Evolutionary conservation across 2,888 invertebrate genomes (phyloP), one percentile per base, ranked within the genome.

Genomic region (Oscheius sp.): DNA sequence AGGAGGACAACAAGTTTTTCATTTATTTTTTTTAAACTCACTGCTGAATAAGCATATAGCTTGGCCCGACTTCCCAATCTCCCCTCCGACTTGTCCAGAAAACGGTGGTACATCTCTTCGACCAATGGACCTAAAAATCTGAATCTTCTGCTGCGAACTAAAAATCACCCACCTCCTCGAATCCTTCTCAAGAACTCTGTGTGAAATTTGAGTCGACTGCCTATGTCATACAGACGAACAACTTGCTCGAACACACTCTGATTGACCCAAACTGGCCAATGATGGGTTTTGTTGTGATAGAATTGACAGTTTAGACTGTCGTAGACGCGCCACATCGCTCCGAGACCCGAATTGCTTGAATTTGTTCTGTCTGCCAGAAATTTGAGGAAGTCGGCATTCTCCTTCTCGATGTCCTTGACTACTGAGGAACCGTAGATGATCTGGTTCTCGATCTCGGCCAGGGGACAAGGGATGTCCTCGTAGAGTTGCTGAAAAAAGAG

Each of bases 11-110:
- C 21, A n/a, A 53, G n/a, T n/a, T 53, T 53, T 53, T 53, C 53
- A 53, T 53, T 21, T 21, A 3, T 42, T 42, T 42, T 42, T 42
- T 42, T 42, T 11, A 1, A 59, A 74, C 76, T 59, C 70, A 86
- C 86, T 35, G 87, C 88, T 0, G 88, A 88, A 59, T 88, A 88
- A 13, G 84, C 87, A 68, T 79, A 87, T 37, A 85, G 78, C 73
- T 86, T 88, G 57, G 79, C 74, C 21, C 84, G 74, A 1, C 65
- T 53, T 48, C 84, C 82, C 58, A 85, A 35, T 3, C 59, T 47
- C 2, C 83, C 84, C 21, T 78, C 62, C 1, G 29, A 71, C 57
- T 85, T 84, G 10, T 68, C 75, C 29, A 75, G 74, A 73, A 88
- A 85, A 71, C 87, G 75, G 42, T 79, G 76, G 57, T 85, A 66